Percentiles rank a stretch among this genome's conserved stretches.
Evolutionary conservation across 2,797 vertebrate genomes (phyloP).

Genomic region (Carduelis carduelis): DNA sequence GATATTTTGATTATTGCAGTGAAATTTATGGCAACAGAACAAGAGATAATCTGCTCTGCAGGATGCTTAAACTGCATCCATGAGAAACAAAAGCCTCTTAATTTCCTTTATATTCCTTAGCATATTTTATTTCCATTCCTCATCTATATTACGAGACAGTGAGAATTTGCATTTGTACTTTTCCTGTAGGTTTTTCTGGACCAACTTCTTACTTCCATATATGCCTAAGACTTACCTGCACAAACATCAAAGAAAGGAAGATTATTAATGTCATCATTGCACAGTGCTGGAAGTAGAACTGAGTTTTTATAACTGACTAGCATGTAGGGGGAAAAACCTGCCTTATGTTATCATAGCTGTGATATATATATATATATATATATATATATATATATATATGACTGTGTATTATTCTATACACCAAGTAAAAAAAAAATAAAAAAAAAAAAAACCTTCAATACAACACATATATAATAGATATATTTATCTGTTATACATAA

Average conservation of each 20-base stretch:
- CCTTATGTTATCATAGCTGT: fast-evolving
- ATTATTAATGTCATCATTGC: not conserved
- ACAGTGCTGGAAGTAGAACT: not conserved
- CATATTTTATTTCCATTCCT: not conserved
- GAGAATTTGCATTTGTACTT: not conserved
- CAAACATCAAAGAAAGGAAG: not conserved
- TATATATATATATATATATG: no score
- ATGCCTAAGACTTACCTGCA: not conserved
- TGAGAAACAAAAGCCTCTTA: not conserved
- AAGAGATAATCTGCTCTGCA: not conserved
- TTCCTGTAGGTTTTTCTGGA: not conserved
- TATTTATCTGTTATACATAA: no score
- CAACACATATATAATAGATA: not conserved
- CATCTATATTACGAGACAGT: not conserved
- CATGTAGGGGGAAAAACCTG: not conserved
- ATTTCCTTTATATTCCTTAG: not conserved
- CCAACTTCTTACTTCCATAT: not conserved
- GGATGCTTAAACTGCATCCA: not conserved
- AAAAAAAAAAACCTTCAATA: not conserved
- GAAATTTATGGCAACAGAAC: not conserved
- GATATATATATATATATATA: not conserved
- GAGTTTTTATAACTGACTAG: not conserved
- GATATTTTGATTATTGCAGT: not conserved
- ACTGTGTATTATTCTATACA: not conserved
- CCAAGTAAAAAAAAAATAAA: not conserved